phyloP scores from a whole-genome alignment of 1,140 invertebrate species.

The Drosophila varians region DNA sequence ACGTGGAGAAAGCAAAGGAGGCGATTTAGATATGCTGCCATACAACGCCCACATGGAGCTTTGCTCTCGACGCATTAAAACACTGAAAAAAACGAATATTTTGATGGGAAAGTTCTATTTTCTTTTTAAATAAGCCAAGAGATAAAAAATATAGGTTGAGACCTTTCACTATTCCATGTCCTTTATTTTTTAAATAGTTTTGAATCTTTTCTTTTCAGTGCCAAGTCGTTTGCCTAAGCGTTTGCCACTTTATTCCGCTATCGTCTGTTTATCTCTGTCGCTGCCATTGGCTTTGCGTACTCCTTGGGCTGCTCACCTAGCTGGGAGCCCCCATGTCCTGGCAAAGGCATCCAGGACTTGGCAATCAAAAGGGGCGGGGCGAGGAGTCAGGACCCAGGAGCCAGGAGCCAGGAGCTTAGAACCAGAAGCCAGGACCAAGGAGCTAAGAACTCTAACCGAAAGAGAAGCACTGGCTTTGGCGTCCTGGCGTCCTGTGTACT shows the following conservation, averaged over 20 bases:
- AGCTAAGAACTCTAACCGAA: slow-evolving; percentile 4
- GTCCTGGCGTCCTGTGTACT: slow-evolving; percentile 24
- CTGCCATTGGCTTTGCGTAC: slow-evolving; percentile 23
- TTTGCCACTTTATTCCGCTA: slow-evolving; percentile 67
- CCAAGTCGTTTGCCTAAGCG: slow-evolving; percentile 37
- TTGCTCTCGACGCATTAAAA: slow-evolving; percentile 1
- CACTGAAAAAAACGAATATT: slow-evolving; percentile 1
- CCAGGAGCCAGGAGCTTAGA: not conserved
- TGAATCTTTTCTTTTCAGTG: not conserved
- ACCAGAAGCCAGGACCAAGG: not conserved
- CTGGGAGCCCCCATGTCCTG: not conserved
- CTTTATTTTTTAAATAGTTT: not conserved
- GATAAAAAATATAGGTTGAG: too few relatives aligned
- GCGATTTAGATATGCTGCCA: slow-evolving; percentile 41
- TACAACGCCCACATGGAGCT: slow-evolving; percentile 25
- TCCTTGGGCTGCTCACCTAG: slow-evolving; percentile 28
- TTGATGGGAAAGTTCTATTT: not conserved
- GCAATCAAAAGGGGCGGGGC: not conserved
- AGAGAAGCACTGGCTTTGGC: slow-evolving; percentile 13
- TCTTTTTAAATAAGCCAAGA: too few relatives aligned
- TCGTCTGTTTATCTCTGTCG: slow-evolving; percentile 68
- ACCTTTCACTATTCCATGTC: not conserved
- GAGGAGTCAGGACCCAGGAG: not conserved
- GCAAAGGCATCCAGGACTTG: not conserved
- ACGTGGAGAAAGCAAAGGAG: not conserved